A percentile compares a stretch with the other conserved stretches of the same genome.
These are phyloP conservation scores for Pandemis corylana DNA, from an alignment of 2,888 invertebrate genomes.

Conservation along the genomic window DNA sequence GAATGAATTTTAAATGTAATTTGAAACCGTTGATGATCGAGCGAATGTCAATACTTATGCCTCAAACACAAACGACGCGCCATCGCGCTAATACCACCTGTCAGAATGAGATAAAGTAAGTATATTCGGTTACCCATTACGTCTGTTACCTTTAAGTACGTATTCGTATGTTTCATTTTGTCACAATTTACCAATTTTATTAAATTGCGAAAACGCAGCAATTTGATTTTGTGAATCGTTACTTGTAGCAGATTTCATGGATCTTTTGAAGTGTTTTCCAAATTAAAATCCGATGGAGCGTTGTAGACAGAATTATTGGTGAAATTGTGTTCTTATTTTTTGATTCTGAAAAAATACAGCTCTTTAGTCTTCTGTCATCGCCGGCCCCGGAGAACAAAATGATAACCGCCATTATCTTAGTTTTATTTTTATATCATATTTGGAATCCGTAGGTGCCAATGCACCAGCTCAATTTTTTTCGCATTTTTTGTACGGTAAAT, in stretches of 20 bases:
- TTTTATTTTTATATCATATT: no score
- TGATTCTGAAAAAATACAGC: not conserved
- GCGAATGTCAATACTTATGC: constrained; percentile 52
- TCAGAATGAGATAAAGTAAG: constrained; percentile 45
- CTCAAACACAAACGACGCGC: constrained; percentile 31
- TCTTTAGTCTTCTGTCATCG: not conserved
- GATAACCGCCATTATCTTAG: no score
- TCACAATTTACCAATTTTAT: constrained; percentile 8
- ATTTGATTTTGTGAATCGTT: constrained; percentile 2
- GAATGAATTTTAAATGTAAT: constrained; percentile 76
- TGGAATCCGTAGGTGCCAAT: no score
- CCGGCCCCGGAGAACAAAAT: no score
- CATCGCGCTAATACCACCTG: constrained; percentile 44
- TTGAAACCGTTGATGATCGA: constrained; percentile 64
- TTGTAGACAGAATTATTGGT: not conserved
- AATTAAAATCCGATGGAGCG: not conserved
- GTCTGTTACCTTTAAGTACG: constrained; percentile 43
- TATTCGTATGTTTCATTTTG: constrained; percentile 4
- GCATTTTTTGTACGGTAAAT: no score
- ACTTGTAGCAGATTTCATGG: constrained; percentile 1
- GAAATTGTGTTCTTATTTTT: not conserved
- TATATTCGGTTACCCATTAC: constrained; percentile 45
- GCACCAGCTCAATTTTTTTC: no score
- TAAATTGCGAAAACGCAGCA: not conserved
- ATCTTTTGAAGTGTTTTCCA: not conserved